Evolutionary conservation across 2,888 invertebrate genomes (phyloP), one percentile per base, ranked within the genome.

Genomic region (Drosophila monieri): DNA sequence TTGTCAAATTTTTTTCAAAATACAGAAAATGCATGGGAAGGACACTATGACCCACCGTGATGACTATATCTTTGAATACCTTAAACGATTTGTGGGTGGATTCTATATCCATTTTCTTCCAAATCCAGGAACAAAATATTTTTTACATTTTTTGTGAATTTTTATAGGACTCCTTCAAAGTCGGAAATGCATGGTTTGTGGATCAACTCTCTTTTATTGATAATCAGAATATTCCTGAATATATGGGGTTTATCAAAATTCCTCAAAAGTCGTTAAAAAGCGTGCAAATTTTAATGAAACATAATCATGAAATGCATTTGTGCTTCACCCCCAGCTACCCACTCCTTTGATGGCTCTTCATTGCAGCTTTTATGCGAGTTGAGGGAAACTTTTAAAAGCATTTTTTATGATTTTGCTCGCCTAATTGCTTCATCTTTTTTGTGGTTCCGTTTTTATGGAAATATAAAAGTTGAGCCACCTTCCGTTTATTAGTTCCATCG

Each of bases 321-420:
- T 37, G 44, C 15, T 35, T 37, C 43, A 27, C 30, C 10, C 8
- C 25, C 6, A 21, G 6, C n/a, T n/a, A 6, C 8, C 35, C 27
- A 10, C 21, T 41, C 53, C 37, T 67, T 77, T 77, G 54, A 68
- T 71, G 73, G 61, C 48, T 64, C 65, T 70, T 64, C 15, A 30
- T 21, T 32, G 53, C 55, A 52, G 15, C 47, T 56, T 73, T 83
- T 83, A 85, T 81, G 79, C 49, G 77, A 77, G 66, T 85, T 81
- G 68, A 47, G 41, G 41, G 23, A 79, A 77, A 70, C 64, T 85
- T 74, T 57, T 51, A 51, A 78, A 78, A 76, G 77, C 66, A 68
- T 73, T 77, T 71, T 76, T 84, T 80, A 78, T 52, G 84, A 80
- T 66, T 68, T 51, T 47, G n/a, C 4, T 10, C 55, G 55, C 60